Evolutionary conservation across 2,113 vertebrate species (phyloP).

Genomic region (Hylia prasina): DNA sequence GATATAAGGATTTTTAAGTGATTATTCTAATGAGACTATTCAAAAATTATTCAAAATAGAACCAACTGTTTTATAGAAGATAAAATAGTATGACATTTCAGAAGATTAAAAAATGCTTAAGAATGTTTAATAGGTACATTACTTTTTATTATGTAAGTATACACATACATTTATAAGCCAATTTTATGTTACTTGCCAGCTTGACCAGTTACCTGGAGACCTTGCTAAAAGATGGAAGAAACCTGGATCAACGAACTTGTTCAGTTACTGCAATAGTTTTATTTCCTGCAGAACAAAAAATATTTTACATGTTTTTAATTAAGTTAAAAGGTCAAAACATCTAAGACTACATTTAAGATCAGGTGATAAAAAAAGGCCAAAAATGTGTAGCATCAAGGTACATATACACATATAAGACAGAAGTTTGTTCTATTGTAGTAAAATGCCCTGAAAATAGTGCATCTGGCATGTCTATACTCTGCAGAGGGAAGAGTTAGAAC

Average conservation of each 20-base stretch:
- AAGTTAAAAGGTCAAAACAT: background rate
- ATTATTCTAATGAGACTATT: background rate
- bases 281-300: background rate
- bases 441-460: background rate
- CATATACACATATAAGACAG: background rate
- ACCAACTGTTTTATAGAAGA: background rate
- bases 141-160: background rate
- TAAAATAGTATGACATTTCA: background rate
- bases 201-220: background rate
- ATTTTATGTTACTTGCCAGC: background rate
- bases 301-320: background rate
- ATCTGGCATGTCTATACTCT: background rate
- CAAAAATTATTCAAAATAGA: background rate
- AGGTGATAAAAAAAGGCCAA: background rate
- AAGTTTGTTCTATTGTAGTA: background rate
- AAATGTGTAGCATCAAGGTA: background rate
- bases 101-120: background rate
- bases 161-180: background rate
- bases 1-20: background rate
- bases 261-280: background rate
- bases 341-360: background rate
- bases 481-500: background rate
- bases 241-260: background rate
- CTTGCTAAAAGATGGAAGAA: background rate
- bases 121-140: rapidly evolving